Evolutionary conservation across 2,888 invertebrate genomes (phyloP).

Genomic region (Azorinus chamasolen): DNA sequence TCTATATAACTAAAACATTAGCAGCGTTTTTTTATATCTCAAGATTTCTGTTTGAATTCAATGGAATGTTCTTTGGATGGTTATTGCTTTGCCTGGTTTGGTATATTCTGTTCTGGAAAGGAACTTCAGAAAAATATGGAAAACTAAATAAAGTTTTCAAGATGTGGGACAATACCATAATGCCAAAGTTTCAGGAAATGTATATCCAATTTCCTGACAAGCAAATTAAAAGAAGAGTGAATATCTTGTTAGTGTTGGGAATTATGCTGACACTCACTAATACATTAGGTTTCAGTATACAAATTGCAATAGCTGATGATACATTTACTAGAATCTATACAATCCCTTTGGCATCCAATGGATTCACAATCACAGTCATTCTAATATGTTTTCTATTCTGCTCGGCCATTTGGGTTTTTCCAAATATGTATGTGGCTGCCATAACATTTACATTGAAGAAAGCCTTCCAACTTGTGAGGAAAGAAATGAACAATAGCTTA

Average conservation of each 20-base stretch:
- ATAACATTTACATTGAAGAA: too few relatives aligned
- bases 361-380: too few relatives aligned
- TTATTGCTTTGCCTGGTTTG: neutral
- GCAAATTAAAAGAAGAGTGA: neutral
- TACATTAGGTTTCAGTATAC: neutral
- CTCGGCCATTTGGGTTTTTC: too few relatives aligned
- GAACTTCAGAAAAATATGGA: slow-evolving; percentile 21
- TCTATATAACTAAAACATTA: neutral
- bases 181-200: slow-evolving; percentile 13
- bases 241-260: neutral
- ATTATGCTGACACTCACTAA: slow-evolving; percentile 4
- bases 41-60: neutral
- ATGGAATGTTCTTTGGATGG: slow-evolving; percentile 12
- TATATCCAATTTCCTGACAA: slow-evolving; percentile 13
- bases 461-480: too few relatives aligned
- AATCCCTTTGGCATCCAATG: too few relatives aligned
- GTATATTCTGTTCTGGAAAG: slow-evolving; percentile 18
- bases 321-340: too few relatives aligned
- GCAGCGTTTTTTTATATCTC: slow-evolving; percentile 20
- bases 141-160: neutral
- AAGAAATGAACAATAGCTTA: neutral
- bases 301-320: neutral
- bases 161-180: slow-evolving; percentile 26
- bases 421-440: too few relatives aligned
- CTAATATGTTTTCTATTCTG: too few relatives aligned